Evolutionary conservation across 2,797 vertebrate genomes (phyloP).

Genomic region (Gallinago stenura): DNA sequence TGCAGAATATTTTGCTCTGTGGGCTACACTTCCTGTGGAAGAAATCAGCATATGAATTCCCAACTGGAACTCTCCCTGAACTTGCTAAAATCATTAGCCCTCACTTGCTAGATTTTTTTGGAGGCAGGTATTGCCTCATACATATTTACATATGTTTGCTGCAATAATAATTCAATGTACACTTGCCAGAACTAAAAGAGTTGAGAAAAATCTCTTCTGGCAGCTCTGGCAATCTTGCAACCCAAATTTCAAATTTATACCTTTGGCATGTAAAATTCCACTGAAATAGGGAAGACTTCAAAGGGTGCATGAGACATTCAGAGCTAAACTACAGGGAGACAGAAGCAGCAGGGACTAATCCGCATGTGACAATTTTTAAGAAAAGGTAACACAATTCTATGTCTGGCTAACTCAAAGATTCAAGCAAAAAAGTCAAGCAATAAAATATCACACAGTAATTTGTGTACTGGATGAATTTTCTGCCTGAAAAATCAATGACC

Average conservation of each 20-base stretch:
- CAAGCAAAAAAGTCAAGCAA: neutral
- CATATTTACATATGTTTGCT: neutral
- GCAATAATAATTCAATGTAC: neutral
- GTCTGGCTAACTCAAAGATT: neutral
- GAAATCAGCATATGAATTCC: neutral
- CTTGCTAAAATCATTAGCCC: neutral
- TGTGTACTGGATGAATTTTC: neutral
- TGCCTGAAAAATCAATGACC: neutral
- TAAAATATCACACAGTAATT: neutral
- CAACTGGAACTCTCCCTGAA: neutral
- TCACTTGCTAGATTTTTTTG: neutral
- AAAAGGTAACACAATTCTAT: neutral
- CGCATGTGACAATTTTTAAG: neutral
- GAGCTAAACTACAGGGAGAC: neutral
- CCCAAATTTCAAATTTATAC: neutral
- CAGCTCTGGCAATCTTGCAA: neutral
- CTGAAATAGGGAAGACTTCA: neutral
- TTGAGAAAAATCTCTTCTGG: neutral
- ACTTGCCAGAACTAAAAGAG: neutral
- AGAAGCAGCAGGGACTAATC: neutral
- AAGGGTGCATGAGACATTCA: neutral
- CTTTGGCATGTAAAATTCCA: neutral
- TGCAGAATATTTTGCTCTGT: neutral
- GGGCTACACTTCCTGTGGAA: neutral
- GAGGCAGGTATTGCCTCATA: neutral